Evolutionary conservation across 2,888 invertebrate species (phyloP).

Genomic region (Mesorhabditis spiculigera): DNA sequence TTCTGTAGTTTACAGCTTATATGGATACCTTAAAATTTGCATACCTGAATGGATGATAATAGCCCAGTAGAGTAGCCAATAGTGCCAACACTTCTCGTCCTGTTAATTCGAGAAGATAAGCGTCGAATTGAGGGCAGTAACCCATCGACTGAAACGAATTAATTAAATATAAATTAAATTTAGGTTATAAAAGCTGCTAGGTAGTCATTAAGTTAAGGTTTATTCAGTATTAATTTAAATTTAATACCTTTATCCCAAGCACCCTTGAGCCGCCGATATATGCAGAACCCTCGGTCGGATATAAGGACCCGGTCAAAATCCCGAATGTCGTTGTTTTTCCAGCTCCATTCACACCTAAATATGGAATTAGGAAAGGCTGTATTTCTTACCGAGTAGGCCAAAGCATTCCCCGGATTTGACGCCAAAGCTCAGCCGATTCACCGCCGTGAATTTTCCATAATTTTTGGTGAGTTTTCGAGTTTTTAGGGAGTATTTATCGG

Average conservation of each 20-base stretch:
- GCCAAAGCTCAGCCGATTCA: conserved; percentile 41
- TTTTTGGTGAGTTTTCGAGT: conserved; percentile 17
- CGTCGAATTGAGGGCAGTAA: conserved; percentile 56
- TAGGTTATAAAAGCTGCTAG: not conserved
- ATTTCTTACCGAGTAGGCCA: conserved; percentile 33
- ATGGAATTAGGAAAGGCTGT: not conserved
- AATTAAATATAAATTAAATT: not conserved
- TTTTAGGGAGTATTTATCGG: too few relatives aligned
- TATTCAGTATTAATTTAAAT: not conserved
- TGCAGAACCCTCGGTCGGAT: conserved; percentile 26
- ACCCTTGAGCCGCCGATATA: conserved; percentile 25
- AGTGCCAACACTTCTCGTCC: conserved; percentile 43
- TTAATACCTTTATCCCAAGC: conserved; percentile 21
- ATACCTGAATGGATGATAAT: not conserved
- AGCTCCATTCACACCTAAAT: conserved; percentile 45
- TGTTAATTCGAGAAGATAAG: conserved; percentile 48
- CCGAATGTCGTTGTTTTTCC: conserved; percentile 57
- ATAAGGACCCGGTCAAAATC: conserved; percentile 48
- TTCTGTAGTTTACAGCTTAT: not conserved
- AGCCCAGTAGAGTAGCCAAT: not conserved
- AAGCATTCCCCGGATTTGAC: conserved; percentile 51
- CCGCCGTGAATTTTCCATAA: conserved; percentile 23
- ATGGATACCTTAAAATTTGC: not conserved
- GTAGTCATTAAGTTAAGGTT: not conserved
- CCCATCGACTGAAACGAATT: conserved; percentile 35